Base-by-base conservation (phyloP, 2,888 invertebrate species). In the Kuschelorhynchus macadamiae region DNA sequence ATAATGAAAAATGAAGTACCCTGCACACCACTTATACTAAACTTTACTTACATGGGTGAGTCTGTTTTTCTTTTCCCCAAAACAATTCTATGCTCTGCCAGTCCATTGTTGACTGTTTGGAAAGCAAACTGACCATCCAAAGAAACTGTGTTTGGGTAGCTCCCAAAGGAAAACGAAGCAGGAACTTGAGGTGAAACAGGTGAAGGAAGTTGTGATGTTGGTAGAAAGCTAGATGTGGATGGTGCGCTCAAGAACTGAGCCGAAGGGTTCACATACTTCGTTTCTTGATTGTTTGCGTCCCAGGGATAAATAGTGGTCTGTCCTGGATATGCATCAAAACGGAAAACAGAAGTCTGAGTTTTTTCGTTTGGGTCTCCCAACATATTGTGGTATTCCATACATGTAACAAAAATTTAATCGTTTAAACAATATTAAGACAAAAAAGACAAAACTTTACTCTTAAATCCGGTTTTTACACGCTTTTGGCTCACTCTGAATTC, bases 51-150 rank as follows among this genome's bases (percentile, higher is more conserved):
- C 82, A 78, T 73, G 60, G 81, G 81, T 36, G 81, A 79, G 32
- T 82, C 80, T 0, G 79, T 81, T 79, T 83, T 83, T 61, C 83
- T 70, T 72, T 83, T 83, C 50, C 78, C 79, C 16, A 78, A 63
- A 18, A 76, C 47, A 12, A 63, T 18, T 14, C 59, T 62, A 14
- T 60, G 61, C 32, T 71, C 44, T 8, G 66, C 68, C 42, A 66
- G 72, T 11, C 61, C 71, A 52, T 63, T 47, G 44, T 60, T 70
- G 12, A 50, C 65, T 17, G 47, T 66, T 47, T 75, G 71, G 71
- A 78, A 78, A 8, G 78, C 79, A 67, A 79, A 78, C 56, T 79
- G 78, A 2, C 65, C 52, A 18, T 21, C 41, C 33, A 53, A 41
- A n/a, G 42, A 17, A 42, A 32, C 52, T 20, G 42, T 44, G 39